Evolutionary conservation across 2,888 invertebrate genomes (phyloP).

Genomic region (Eristalis pertinax): DNA sequence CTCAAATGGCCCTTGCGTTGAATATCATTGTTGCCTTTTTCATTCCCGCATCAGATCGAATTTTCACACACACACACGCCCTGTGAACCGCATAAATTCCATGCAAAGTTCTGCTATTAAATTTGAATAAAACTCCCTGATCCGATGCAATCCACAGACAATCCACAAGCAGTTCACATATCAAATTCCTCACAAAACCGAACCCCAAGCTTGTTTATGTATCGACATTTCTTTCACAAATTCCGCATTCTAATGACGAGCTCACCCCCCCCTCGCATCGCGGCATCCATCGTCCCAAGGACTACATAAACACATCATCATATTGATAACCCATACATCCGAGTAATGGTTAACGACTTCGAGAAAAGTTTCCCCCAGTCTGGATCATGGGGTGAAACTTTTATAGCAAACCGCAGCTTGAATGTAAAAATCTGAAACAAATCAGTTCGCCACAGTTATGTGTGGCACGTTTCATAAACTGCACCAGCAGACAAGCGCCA

Average conservation of each 20-base stretch:
- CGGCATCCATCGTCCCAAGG: not conserved
- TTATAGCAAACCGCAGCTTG: conserved; percentile 23
- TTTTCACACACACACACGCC: not conserved
- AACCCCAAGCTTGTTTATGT: conserved; percentile 2
- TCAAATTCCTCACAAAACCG: conserved; percentile 17
- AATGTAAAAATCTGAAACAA: conserved; percentile 18
- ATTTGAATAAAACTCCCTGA: conserved; percentile 19
- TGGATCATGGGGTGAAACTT: not conserved
- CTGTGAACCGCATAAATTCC: conserved; percentile 2
- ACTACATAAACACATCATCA: conserved; percentile 29
- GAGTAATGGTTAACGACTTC: conserved; percentile 22
- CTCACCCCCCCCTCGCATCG: not conserved
- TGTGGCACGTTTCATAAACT: conserved; percentile 30
- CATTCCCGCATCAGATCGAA: not conserved
- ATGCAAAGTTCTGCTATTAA: conserved; percentile 25
- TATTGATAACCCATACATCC: conserved; percentile 25
- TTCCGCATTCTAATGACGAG: conserved; percentile 12
- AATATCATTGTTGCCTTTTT: not conserved
- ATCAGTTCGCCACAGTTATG: conserved; percentile 27
- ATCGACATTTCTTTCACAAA: not conserved
- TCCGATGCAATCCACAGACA: conserved; percentile 12
- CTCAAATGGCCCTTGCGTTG: not conserved
- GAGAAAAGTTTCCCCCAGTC: not conserved
- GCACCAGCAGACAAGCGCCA: not conserved
- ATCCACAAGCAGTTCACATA: conserved; percentile 21